Evolutionary conservation across 2,888 invertebrate genomes (phyloP).

Genomic region (Pristionchus mayeri): DNA sequence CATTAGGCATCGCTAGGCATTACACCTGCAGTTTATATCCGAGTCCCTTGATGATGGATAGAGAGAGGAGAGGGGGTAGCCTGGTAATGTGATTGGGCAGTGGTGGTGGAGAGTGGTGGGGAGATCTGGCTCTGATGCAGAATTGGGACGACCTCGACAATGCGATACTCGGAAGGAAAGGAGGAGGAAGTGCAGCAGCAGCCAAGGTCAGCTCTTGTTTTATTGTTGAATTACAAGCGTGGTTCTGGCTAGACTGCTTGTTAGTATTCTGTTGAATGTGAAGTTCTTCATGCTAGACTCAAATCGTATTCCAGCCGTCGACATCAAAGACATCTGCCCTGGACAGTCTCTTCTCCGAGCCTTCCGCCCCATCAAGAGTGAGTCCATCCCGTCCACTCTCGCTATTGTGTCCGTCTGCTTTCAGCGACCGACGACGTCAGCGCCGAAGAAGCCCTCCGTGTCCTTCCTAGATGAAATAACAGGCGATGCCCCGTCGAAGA

Average conservation of each 20-base stretch:
- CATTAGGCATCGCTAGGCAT: background rate
- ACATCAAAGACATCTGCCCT: background rate
- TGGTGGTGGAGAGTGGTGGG: background rate
- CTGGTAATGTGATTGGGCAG: background rate
- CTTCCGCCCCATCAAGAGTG: background rate
- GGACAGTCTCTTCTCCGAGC: constrained; percentile 23
- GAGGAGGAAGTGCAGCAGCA: background rate
- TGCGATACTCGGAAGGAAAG: constrained; percentile 12
- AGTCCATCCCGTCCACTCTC: background rate
- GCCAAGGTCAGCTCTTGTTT: background rate
- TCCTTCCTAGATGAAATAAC: constrained; percentile 45
- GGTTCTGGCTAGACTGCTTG: too few relatives aligned
- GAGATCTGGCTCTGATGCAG: background rate
- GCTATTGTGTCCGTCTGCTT: background rate
- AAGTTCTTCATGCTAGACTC: background rate
- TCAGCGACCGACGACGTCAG: constrained; percentile 8
- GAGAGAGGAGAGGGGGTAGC: constrained; percentile 12
- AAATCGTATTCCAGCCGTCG: too few relatives aligned
- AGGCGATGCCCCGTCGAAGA: background rate
- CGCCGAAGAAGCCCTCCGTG: constrained; percentile 8
- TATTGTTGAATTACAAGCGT: background rate
- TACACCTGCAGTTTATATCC: constrained; percentile 26
- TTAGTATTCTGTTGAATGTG: too few relatives aligned
- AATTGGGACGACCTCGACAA: constrained; percentile 45
- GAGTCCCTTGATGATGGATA: background rate